These are phyloP conservation scores for Egretta garzetta DNA, from an alignment of 2,113 vertebrate genomes.

Conservation along the genomic window DNA sequence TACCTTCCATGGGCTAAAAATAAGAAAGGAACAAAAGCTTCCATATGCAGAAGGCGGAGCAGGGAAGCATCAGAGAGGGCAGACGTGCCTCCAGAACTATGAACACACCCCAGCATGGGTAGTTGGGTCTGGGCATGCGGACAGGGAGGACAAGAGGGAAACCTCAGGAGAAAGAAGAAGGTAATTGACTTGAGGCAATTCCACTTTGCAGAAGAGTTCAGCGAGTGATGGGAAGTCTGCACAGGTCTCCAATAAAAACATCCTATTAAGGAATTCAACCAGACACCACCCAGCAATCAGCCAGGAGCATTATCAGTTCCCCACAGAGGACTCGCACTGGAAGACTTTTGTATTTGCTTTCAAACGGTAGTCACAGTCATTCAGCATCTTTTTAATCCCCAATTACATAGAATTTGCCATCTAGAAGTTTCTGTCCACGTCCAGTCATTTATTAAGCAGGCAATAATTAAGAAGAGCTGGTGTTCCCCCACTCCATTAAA, in stretches of 20 bases:
- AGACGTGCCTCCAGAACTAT: not conserved
- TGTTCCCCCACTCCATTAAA: not conserved
- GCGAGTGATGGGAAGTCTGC: not conserved
- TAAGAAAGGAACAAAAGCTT: not conserved
- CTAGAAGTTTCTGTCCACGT: not conserved
- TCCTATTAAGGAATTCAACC: not conserved
- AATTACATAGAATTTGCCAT: not conserved
- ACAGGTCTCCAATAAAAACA: not conserved
- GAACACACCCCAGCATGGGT: accelerated
- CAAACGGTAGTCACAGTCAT: not conserved
- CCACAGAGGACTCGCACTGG: not conserved
- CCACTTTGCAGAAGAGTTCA: not conserved
- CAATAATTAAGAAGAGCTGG: not conserved
- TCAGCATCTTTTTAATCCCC: not conserved
- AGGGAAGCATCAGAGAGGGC: not conserved
- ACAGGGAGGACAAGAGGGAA: not conserved
- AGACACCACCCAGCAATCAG: not conserved
- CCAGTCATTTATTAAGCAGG: not conserved
- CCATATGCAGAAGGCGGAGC: not conserved
- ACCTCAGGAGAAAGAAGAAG: not conserved
- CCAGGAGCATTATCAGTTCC: not conserved
- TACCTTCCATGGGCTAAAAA: not conserved
- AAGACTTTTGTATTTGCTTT: not conserved
- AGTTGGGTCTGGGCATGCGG: not conserved
- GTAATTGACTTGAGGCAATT: not conserved